Evolutionary conservation across 2,888 invertebrate species (phyloP).

Genomic region (Chrysotoxum bicinctum): DNA sequence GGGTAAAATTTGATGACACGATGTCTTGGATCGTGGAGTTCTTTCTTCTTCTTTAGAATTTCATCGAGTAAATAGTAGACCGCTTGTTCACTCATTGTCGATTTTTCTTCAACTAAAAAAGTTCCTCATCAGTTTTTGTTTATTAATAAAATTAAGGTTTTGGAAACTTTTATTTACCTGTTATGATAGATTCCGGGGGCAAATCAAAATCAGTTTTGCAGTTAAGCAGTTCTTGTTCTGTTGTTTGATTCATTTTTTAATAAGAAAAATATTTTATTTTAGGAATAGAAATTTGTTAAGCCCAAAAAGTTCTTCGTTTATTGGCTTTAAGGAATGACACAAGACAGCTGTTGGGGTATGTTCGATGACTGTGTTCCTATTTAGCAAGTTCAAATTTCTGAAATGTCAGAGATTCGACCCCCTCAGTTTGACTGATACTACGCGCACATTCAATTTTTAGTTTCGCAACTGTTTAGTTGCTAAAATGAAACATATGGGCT

Average conservation of each 20-base stretch:
- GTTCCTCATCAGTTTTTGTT: not conserved
- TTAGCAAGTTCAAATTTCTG: too few relatives aligned
- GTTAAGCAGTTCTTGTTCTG: not conserved
- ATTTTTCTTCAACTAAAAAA: not conserved
- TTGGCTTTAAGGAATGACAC: not conserved
- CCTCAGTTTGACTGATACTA: too few relatives aligned
- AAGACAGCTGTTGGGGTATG: too few relatives aligned
- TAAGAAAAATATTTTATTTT: not conserved
- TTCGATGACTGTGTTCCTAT: too few relatives aligned
- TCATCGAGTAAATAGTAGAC: slow-evolving; percentile 36
- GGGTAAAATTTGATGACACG: slow-evolving; percentile 34
- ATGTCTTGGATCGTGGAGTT: slow-evolving; percentile 38
- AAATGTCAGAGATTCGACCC: too few relatives aligned
- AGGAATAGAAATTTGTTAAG: not conserved
- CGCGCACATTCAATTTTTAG: too few relatives aligned
- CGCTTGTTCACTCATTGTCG: not conserved
- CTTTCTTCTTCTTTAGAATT: slow-evolving; percentile 36
- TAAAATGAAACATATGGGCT: too few relatives aligned
- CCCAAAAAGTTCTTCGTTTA: not conserved
- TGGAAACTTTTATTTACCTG: not conserved
- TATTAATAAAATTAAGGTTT: not conserved
- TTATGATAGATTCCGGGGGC: not conserved
- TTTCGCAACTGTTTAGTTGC: too few relatives aligned
- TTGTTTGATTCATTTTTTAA: not conserved
- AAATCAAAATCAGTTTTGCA: not conserved